Conservation (phyloP, 1,140 invertebrate species). For the Planococcus citri region DNA sequence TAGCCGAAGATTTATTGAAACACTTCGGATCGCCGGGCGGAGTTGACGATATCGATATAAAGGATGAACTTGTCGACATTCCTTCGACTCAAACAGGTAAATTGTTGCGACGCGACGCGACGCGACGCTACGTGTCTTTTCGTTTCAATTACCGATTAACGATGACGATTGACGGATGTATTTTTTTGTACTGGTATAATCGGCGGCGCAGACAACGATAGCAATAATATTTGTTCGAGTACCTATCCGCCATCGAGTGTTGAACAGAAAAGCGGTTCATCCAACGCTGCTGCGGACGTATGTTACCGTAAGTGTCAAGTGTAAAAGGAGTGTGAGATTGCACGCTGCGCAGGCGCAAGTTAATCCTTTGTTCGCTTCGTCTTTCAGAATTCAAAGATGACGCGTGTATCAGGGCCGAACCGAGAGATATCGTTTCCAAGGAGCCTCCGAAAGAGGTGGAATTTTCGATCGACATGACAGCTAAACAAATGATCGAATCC, state of each 20-base stretch:
- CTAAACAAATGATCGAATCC: slow-evolving; percentile 49
- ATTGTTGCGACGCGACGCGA: no score
- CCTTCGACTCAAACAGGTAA: slow-evolving; percentile 21
- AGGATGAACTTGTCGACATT: background rate
- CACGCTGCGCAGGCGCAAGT: no score
- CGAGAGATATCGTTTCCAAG: slow-evolving; percentile 32
- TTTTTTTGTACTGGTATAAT: no score
- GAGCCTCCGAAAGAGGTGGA: slow-evolving; percentile 37
- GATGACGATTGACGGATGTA: no score
- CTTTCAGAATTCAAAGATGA: slow-evolving; percentile 23
- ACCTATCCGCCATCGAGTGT: background rate
- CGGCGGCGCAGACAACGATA: background rate
- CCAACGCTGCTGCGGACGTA: background rate
- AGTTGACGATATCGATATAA: slow-evolving; percentile 20
- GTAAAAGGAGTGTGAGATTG: no score
- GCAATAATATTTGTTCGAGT: slow-evolving; percentile 13
- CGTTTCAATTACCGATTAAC: no score
- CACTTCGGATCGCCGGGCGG: slow-evolving; percentile 49
- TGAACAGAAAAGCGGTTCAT: background rate
- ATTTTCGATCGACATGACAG: slow-evolving; percentile 57
- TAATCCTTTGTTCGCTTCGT: background rate
- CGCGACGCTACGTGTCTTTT: no score
- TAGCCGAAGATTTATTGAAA: slow-evolving; percentile 71
- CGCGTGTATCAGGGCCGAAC: slow-evolving; percentile 32
- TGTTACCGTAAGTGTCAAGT: slow-evolving; percentile 8